Percentiles rank a stretch among this genome's conserved stretches.
phyloP scores from a whole-genome alignment of 2,113 vertebrate species.

The Pedionomus torquatus region DNA sequence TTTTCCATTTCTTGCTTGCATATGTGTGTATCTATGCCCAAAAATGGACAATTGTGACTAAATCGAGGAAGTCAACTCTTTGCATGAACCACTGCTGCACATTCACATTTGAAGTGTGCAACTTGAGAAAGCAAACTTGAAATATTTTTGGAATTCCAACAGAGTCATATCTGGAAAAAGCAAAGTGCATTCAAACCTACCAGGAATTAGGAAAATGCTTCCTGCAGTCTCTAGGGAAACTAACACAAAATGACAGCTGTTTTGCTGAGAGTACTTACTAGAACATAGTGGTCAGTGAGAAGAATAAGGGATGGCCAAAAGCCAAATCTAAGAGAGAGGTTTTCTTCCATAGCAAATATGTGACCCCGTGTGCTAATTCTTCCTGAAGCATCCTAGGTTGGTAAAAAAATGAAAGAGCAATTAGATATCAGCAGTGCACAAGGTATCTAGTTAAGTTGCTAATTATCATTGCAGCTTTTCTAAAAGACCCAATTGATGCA shows the following conservation, averaged over 20 bases:
- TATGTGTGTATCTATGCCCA: background rate
- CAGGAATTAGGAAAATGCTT: background rate
- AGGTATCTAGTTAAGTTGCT: background rate
- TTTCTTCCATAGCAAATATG: conserved; percentile 85
- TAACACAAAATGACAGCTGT: background rate
- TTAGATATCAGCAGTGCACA: background rate
- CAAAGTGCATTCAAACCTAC: background rate
- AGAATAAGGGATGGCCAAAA: conserved; percentile 90
- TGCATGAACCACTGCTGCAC: background rate
- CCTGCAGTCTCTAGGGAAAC: background rate
- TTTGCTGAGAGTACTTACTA: conserved; percentile 76
- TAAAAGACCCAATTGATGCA: background rate
- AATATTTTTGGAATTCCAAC: background rate
- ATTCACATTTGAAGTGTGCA: background rate
- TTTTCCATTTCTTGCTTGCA: background rate
- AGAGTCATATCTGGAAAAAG: background rate
- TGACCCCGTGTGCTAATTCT: conserved; percentile 79
- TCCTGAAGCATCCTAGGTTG: conserved; percentile 84
- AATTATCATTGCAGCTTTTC: background rate
- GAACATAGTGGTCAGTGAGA: conserved; percentile 86
- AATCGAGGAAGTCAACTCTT: background rate
- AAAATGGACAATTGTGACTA: background rate
- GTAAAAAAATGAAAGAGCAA: conserved; percentile 14
- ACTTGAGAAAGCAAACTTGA: background rate
- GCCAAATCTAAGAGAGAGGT: conserved; percentile 82